Percentiles rank a stretch among this genome's conserved stretches.
Conservation (phyloP, 2,888 invertebrate species). For the Phyto melanocephala region DNA sequence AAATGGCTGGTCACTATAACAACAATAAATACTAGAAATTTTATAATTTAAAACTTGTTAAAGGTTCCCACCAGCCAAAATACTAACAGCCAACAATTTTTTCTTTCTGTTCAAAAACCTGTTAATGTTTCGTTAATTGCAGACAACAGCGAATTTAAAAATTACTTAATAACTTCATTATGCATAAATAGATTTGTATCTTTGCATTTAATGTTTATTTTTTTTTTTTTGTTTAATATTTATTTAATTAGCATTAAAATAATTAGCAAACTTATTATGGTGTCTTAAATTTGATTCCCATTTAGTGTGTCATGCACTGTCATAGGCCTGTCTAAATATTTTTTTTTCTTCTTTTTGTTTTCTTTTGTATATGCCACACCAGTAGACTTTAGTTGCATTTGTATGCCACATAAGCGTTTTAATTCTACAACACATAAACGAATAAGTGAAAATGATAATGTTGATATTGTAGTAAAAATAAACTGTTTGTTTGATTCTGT, state of each 20-base stretch:
- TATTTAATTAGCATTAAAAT: background rate
- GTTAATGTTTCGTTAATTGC: constrained; percentile 45
- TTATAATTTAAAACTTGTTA: background rate
- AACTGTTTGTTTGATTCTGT: no score
- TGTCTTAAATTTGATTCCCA: constrained; percentile 16
- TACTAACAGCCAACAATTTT: background rate
- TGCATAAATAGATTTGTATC: constrained; percentile 11
- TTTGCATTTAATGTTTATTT: background rate
- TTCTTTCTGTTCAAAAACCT: constrained; percentile 2
- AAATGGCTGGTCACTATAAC: background rate
- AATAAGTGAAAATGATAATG: no score
- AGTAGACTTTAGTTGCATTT: background rate
- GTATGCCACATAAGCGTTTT: background rate
- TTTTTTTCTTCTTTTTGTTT: background rate
- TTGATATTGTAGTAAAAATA: no score
- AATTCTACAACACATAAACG: background rate
- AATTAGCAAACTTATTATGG: background rate
- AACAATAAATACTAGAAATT: background rate
- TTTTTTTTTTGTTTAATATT: background rate
- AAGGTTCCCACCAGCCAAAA: background rate
- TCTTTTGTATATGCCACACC: constrained; percentile 4
- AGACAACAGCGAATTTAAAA: background rate
- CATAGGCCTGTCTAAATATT: constrained; percentile 13
- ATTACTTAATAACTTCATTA: constrained; percentile 10
- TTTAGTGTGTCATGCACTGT: constrained; percentile 52